Conservation (phyloP, 2,888 invertebrate species). For the Cataglyphis livida region DNA sequence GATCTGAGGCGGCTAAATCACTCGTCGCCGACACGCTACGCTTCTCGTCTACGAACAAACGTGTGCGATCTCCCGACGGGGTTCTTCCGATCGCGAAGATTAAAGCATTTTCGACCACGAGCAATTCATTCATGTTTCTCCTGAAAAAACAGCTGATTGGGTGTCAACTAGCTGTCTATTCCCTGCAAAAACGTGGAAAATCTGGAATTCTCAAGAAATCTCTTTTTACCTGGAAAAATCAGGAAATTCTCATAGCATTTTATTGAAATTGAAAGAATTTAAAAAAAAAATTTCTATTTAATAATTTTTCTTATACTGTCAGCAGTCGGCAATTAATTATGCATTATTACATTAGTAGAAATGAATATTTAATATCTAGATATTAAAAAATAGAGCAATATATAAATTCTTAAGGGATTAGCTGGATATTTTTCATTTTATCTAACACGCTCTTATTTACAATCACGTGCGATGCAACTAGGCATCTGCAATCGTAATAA, state of each 20-base stretch:
- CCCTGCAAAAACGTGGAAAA: too few relatives aligned
- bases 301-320: too few relatives aligned
- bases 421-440: not conserved
- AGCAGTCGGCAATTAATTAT: too few relatives aligned
- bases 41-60: conserved; percentile 65
- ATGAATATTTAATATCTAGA: not conserved
- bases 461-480: not conserved
- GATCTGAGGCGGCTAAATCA: conserved; percentile 75
- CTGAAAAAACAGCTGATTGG: conserved; percentile 38
- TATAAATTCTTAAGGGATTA: not conserved
- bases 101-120: conserved; percentile 1
- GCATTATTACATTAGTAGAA: not conserved
- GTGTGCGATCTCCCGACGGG: conserved; percentile 34
- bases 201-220: too few relatives aligned
- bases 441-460: not conserved
- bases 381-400: not conserved
- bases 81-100: conserved; percentile 17
- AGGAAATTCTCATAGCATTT: too few relatives aligned
- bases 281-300: too few relatives aligned
- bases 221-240: too few relatives aligned
- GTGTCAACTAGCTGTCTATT: not conserved
- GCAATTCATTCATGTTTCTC: conserved; percentile 35
- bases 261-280: too few relatives aligned
- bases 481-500: not conserved
- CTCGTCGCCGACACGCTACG: conserved; percentile 65